Conservation (phyloP, 64 coral and sea anemone genomes). For the Montipora sp. region DNA sequence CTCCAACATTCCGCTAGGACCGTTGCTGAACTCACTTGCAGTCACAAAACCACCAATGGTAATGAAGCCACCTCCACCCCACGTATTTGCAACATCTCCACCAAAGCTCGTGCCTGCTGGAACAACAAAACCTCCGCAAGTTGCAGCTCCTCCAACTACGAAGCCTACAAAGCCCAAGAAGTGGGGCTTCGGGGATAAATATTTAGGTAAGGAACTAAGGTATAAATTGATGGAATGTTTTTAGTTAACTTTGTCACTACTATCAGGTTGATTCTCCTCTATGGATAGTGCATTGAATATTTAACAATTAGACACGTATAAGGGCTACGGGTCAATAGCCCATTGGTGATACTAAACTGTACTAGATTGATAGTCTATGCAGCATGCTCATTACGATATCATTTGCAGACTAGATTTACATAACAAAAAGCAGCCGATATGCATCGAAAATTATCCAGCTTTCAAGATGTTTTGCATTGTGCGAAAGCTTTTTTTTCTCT, state of each 20-base stretch:
- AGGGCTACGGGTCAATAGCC: too few relatives aligned
- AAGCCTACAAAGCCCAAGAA: slow-evolving; percentile 12
- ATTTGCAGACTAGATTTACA: too few relatives aligned
- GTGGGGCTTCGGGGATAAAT: slow-evolving; percentile 68
- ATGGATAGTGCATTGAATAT: too few relatives aligned
- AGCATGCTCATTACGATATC: too few relatives aligned
- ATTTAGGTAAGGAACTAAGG: slow-evolving; percentile 45
- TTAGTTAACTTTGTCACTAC: background rate
- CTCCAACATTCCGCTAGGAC: background rate
- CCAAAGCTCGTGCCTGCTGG: background rate
- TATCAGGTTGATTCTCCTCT: too few relatives aligned
- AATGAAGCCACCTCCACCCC: slow-evolving; percentile 14
- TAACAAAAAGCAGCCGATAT: too few relatives aligned
- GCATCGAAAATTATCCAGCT: too few relatives aligned
- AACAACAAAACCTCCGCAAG: slow-evolving; percentile 5
- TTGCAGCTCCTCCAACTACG: background rate
- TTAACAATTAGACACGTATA: too few relatives aligned
- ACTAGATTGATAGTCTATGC: too few relatives aligned
- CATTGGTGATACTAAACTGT: too few relatives aligned
- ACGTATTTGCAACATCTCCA: background rate
- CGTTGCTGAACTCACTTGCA: background rate
- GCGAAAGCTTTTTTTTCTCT: too few relatives aligned
- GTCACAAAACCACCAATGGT: background rate
- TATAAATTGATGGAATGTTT: background rate
- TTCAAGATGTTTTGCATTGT: too few relatives aligned